Percentiles rank a stretch among this genome's conserved stretches.
These are phyloP conservation scores for Poecilus cupreus DNA, from an alignment of 2,888 invertebrate species.

Conservation along the genomic window DNA sequence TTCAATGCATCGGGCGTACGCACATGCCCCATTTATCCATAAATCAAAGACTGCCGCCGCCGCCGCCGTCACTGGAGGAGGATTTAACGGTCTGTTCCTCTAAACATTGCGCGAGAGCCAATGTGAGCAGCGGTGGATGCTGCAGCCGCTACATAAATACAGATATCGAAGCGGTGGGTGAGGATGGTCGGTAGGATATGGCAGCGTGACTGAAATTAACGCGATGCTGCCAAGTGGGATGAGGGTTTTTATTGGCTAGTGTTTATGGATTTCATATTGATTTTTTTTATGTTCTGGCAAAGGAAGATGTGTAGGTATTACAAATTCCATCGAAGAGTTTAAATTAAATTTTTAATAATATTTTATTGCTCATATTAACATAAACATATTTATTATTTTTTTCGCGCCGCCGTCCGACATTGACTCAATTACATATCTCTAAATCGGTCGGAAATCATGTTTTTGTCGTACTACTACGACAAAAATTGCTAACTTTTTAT, in stretches of 20 bases:
- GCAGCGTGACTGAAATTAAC: slow-evolving; percentile 6
- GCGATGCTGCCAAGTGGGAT: neutral
- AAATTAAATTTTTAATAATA: too few species aligned
- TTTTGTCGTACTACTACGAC: too few species aligned
- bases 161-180: too few species aligned
- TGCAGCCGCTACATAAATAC: slow-evolving; percentile 18
- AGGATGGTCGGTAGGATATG: neutral
- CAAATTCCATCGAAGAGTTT: too few species aligned
- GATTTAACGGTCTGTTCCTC: slow-evolving; percentile 35
- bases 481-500: too few species aligned
- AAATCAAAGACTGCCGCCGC: slow-evolving; percentile 16
- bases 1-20: slow-evolving; percentile 14
- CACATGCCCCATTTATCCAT: slow-evolving; percentile 34
- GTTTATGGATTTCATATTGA: neutral
- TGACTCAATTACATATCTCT: too few species aligned
- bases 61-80: neutral
- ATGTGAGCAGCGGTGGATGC: neutral
- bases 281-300: neutral
- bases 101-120: slow-evolving; percentile 1
- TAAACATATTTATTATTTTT: too few species aligned
- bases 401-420: too few species aligned
- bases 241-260: neutral
- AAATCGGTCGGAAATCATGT: too few species aligned
- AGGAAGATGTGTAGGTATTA: too few species aligned
- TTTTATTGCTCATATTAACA: too few species aligned